Evolutionary conservation across 1,140 invertebrate genomes (phyloP), one percentile per base, ranked within the genome.

Genomic region (Pissodes strobi): DNA sequence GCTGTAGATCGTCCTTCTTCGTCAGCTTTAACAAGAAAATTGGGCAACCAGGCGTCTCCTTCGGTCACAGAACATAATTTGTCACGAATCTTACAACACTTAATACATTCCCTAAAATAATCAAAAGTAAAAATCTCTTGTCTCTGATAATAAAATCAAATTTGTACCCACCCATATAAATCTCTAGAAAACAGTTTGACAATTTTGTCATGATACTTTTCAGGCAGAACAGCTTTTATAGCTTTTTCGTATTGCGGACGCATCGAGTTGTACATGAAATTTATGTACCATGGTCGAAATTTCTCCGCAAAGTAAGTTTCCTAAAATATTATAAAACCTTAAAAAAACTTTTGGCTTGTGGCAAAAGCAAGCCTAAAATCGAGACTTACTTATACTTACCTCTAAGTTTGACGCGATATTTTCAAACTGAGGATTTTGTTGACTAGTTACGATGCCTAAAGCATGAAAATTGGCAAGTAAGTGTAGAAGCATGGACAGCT

Each of bases 31-130:
- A 84, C 82, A 2, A 90, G 71, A 70, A 90, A 90, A 73, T 91
- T 90, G 30, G 87, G 88, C 0, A 84, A 83, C 88, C 88, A 91
- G 23, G 83, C 84, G 74, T 91, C 89, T 0, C 89, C 89, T 58
- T 90, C 88, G 6, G 82, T 83, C 18, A 90, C 81, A 0, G 87
- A 84, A 23, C 81, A 84, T 27, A 80, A 78, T 10, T 74, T 76
- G 21, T 53, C 27, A 60, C 59, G 21, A 27, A 27, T 17, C 4
- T 10, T 4, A 18, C 39, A 41, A 41, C 39, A 41, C 66, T 78
- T 56, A 30, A 27, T 15, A 8, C 13, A n/a, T n/a, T n/a, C n/a
- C n/a, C n/a, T n/a, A n/a, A n/a, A n/a, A n/a, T n/a, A n/a, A n/a
- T n/a, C n/a, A n/a, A n/a, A n/a, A n/a, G n/a, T 48, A 21, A 18